phyloP scores from a whole-genome alignment of 1,140 invertebrate species.

The Stegodyphus dumicola region DNA sequence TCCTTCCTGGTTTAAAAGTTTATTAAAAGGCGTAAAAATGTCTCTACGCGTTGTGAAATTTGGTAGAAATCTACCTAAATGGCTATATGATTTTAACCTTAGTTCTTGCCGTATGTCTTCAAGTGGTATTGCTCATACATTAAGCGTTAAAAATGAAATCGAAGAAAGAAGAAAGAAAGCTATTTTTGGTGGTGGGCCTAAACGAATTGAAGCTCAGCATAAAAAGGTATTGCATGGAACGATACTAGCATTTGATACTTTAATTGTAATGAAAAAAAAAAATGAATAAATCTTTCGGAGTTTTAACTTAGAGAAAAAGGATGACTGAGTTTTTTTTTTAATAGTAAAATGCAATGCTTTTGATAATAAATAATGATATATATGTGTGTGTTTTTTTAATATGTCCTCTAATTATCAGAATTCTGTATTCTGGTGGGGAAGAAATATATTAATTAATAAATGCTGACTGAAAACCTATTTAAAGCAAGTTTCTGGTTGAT shows the following conservation, averaged over 20 bases:
- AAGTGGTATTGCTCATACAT: slow-evolving; percentile 66
- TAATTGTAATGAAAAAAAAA: background rate
- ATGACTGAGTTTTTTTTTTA: background rate
- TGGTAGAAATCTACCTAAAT: no score
- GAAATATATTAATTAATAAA: no score
- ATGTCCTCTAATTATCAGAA: no score
- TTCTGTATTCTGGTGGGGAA: no score
- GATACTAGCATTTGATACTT: background rate
- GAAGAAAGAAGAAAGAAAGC: slow-evolving; percentile 71
- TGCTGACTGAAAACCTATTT: no score
- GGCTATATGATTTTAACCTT: no score
- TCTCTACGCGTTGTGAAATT: no score
- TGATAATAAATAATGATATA: background rate
- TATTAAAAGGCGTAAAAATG: no score
- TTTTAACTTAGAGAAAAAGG: background rate
- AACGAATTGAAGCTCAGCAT: slow-evolving; percentile 77
- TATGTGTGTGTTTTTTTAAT: background rate
- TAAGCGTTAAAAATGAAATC: slow-evolving; percentile 72
- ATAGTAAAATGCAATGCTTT: background rate
- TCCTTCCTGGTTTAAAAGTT: no score
- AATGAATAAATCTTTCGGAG: background rate
- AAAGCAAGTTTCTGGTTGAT: no score
- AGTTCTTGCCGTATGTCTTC: background rate
- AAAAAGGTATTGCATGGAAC: slow-evolving; percentile 71
- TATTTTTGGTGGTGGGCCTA: slow-evolving; percentile 74